Evolutionary conservation across 2,888 invertebrate genomes (phyloP).

Genomic region (Trachelus stipa): DNA sequence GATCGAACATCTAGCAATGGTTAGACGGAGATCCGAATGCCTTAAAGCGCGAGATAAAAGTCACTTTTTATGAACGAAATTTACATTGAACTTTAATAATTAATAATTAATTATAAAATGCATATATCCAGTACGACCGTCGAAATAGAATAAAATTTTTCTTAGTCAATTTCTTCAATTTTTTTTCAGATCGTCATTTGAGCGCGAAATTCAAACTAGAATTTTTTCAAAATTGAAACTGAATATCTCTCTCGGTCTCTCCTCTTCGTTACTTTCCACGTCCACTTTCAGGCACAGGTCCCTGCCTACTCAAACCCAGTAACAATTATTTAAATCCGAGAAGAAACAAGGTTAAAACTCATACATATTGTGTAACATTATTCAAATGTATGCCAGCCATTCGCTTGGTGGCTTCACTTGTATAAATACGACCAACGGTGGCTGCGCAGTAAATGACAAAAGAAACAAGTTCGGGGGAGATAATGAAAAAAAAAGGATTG

Average conservation of each 20-base stretch:
- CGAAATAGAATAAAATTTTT: too few species aligned
- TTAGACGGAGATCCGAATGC: too few species aligned
- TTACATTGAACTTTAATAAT: too few species aligned
- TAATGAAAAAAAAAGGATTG: background rate
- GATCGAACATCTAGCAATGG: too few species aligned
- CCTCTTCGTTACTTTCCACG: background rate
- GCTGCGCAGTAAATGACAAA: background rate
- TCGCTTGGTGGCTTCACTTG: background rate
- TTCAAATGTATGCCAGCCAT: slow-evolving; percentile 5
- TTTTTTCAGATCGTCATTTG: too few species aligned
- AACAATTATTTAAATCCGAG: slow-evolving; percentile 4
- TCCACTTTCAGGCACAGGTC: background rate
- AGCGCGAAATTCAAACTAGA: too few species aligned
- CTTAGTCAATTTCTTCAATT: too few species aligned
- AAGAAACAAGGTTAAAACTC: slow-evolving; percentile 8
- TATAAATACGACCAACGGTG: background rate
- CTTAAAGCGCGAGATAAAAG: too few species aligned
- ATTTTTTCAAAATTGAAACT: too few species aligned
- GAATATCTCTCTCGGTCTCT: background rate
- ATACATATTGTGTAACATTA: slow-evolving; percentile 9
- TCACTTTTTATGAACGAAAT: too few species aligned
- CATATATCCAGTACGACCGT: too few species aligned
- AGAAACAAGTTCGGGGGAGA: background rate
- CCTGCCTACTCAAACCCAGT: background rate
- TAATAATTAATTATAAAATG: too few species aligned